Conservation (phyloP, 2,888 invertebrate genomes). For the Gnatocerus cornutus region DNA sequence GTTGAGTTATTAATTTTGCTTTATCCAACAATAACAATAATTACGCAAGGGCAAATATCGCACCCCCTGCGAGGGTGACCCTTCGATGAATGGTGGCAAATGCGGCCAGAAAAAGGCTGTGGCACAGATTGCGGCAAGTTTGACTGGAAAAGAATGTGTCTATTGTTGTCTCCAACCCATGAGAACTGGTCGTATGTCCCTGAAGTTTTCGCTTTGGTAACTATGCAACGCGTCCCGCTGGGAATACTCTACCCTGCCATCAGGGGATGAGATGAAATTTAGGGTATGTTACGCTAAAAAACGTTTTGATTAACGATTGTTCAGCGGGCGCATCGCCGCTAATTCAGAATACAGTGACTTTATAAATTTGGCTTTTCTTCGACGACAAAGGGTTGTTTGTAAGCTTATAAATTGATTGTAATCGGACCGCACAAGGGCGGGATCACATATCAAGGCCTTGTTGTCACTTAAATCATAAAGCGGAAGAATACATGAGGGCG, state of each 20-base stretch:
- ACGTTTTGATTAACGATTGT: slow-evolving; percentile 65
- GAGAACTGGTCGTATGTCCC: slow-evolving; percentile 55
- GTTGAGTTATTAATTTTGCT: slow-evolving; percentile 27
- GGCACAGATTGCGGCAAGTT: slow-evolving; percentile 50
- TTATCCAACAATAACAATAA: slow-evolving; percentile 33
- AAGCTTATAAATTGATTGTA: slow-evolving; percentile 41
- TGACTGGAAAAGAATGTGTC: slow-evolving; percentile 58
- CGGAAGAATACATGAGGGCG: background rate
- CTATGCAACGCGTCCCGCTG: slow-evolving; percentile 53
- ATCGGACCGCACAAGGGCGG: slow-evolving; percentile 27
- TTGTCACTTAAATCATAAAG: slow-evolving; percentile 6
- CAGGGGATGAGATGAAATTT: slow-evolving; percentile 55
- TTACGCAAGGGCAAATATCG: slow-evolving; percentile 22
- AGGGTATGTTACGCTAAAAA: slow-evolving; percentile 58
- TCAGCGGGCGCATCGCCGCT: slow-evolving; percentile 40
- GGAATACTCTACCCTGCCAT: slow-evolving; percentile 52
- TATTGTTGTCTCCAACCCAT: slow-evolving; percentile 59
- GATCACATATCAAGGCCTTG: slow-evolving; percentile 10
- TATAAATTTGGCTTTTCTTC: slow-evolving; percentile 42
- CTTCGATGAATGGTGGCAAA: slow-evolving; percentile 60
- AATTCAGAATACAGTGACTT: slow-evolving; percentile 42
- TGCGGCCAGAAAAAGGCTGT: slow-evolving; percentile 59
- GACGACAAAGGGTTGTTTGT: slow-evolving; percentile 44
- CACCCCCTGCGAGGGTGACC: slow-evolving; percentile 47
- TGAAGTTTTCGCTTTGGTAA: slow-evolving; percentile 42